Conservation (phyloP, 2,888 invertebrate genomes). For the Frankliniella fusca region DNA sequence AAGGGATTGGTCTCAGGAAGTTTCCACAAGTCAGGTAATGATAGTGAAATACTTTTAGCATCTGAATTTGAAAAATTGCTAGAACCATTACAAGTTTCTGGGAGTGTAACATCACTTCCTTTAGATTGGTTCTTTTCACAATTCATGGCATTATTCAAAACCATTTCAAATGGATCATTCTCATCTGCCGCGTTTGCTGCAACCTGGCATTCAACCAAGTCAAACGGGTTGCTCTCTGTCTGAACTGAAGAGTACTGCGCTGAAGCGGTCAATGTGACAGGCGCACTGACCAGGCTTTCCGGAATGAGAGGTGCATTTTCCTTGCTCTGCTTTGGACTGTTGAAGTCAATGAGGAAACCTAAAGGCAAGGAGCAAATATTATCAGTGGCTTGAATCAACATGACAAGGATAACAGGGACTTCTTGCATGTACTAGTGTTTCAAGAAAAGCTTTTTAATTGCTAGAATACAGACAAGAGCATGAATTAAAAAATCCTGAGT, state of each 20-base stretch:
- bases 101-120: neutral
- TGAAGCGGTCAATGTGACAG: neutral
- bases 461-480: neutral
- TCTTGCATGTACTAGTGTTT: neutral
- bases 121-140: neutral
- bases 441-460: neutral
- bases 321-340: neutral
- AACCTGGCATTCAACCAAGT: neutral
- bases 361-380: neutral
- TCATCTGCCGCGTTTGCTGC: neutral
- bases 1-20: neutral
- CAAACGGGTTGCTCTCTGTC: neutral
- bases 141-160: neutral
- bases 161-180: conserved; percentile 21
- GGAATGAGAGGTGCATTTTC: neutral
- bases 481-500: neutral
- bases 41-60: neutral
- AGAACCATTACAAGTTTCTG: neutral
- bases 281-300: neutral
- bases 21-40: neutral
- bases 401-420: no score
- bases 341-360: neutral
- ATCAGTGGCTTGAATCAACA: no score
- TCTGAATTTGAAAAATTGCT: neutral
- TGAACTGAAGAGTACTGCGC: neutral